Evolutionary conservation across 1,140 invertebrate genomes (phyloP), one percentile per base, ranked within the genome.

Genomic region (Eubasilissa regina): DNA sequence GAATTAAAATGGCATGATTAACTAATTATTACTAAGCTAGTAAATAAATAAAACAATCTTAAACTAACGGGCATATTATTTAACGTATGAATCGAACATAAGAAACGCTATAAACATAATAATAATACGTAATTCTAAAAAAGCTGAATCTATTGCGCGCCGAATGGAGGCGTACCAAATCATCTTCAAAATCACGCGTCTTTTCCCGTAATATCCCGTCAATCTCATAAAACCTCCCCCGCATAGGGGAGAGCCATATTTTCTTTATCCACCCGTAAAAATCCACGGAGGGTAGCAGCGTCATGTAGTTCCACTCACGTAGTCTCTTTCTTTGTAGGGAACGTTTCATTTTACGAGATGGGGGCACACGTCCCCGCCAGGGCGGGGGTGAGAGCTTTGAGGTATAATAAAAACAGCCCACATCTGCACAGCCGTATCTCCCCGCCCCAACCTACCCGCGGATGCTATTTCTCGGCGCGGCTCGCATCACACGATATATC

Each of bases 191-290:
- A 81, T 81, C 80, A 81, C 80, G 74, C 80, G 77, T 81, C 80
- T 81, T 81, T 81, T 81, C 80, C 60, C 80, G 75, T 81, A 81
- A 81, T 81, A 81, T 79, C 66, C 77, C 77, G 80, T 77, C 80
- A 81, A 81, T 81, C 80, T 79, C 80, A 76, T 79, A 79, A 79
- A 79, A 76, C 77, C 58, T 35, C 35, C 79, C 80, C n/a, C 75
- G 51, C 48, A 13, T 35, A 6, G 44, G 77, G 72, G 66, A 62
- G 47, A 72, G 79, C 75, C 78, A 74, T 73, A 77, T 82, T 82
- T 80, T 78, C 81, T 82, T 80, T 82, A 82, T 82, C 81, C 81
- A 74, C 53, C 75, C 78, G 78, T 82, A 80, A 82, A 81, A 82
- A 80, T 55, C 75, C 73, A 73, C 75, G 21, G 75, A 43, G 74